Evolutionary conservation across 1,140 invertebrate genomes (phyloP), one percentile per base, ranked within the genome.

Genomic region (Hylaeus volcanicus): DNA sequence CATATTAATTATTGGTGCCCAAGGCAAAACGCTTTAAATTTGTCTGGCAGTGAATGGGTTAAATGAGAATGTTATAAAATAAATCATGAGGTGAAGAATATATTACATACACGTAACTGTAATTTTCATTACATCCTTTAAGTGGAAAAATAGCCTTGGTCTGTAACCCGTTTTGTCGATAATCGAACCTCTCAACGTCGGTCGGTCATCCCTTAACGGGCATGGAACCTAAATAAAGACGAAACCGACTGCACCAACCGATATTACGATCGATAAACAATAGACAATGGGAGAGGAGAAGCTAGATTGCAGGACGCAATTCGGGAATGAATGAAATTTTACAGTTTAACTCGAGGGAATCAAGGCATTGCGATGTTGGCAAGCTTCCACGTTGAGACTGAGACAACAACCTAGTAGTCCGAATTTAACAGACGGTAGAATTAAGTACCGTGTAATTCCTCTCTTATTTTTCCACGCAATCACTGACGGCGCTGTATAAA

Each of bases 271-370:
- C 78, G 63, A 78, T 56, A 56, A 74, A 76, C 43, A 81, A 68
- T 26, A 39, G 56, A 39, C 41, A 37, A 11, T 26, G 39, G 5
- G 12, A 39, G 39, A n/a, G 45, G 12, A 11, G 26, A 53, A 63
- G 53, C 61, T 11, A 37, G 41, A 74, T 74, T 37, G 70, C 41
- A 15, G 26, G 43, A 73, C 51, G 77, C 15, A n/a, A 61, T 65
- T 79, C 70, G 70, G 26, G 51, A 56, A 73, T 51, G 77, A 79
- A 79, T 79, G 70, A 79, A 79, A 79, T 79, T 79, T 79, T 74
- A 65, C 77, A 48, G 53, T 79, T 79, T 74, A 66, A 74, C 61
- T 61, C 3, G 41, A 5, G 56, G 9, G 56, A 63, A 41, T 12
- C 12, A 55, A 63, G 45, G 45, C 26, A 4, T 37, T 41, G 61